Conservation (phyloP, 2,888 invertebrate species). For the Protophormia terraenovae region DNA sequence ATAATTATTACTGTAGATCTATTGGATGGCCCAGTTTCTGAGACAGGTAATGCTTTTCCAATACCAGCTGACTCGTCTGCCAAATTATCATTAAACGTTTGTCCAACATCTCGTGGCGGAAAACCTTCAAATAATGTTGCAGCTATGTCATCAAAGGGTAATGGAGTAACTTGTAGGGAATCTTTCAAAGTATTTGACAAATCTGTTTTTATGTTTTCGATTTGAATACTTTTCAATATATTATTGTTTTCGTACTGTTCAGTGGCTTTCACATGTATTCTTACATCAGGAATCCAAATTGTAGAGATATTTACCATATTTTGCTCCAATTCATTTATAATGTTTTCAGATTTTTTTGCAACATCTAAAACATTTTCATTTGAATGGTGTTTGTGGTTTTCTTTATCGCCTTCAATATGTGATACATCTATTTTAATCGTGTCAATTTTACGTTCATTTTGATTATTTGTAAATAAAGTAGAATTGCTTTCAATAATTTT, state of each 20-base stretch:
- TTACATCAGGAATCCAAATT: background rate
- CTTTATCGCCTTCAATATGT: no score
- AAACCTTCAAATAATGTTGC: conserved; percentile 63
- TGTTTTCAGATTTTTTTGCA: background rate
- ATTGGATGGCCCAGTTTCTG: conserved; percentile 60
- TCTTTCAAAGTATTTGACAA: conserved; percentile 21
- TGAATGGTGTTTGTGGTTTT: background rate
- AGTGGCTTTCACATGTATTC: background rate
- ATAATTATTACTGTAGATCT: conserved; percentile 75
- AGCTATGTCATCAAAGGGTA: conserved; percentile 28
- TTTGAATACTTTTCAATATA: background rate
- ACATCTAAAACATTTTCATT: background rate
- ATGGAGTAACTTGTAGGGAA: background rate
- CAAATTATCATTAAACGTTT: conserved; percentile 74
- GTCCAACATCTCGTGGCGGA: conserved; percentile 74
- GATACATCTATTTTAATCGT: background rate
- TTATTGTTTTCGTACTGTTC: background rate
- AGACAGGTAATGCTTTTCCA: conserved; percentile 70
- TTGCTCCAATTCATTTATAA: background rate
- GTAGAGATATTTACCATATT: no score
- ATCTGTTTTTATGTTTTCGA: background rate
- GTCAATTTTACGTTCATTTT: background rate
- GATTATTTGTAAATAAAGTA: background rate
- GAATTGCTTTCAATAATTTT: background rate
- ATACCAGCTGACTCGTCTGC: conserved; percentile 73